Evolutionary conservation across 2,113 vertebrate species (phyloP).

Genomic region (Paracanthobrama guichenoti): DNA sequence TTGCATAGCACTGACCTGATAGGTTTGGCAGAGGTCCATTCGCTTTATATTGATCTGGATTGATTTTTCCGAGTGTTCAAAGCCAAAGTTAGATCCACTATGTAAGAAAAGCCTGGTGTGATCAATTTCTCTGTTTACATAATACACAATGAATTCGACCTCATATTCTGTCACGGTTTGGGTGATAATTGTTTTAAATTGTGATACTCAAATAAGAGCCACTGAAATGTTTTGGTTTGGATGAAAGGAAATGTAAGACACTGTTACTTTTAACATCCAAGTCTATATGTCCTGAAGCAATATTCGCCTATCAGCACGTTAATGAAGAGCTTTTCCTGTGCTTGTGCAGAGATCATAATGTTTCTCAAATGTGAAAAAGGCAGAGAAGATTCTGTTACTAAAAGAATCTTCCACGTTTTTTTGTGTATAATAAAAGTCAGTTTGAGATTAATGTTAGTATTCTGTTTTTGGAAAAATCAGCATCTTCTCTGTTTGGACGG

Average conservation of each 20-base stretch:
- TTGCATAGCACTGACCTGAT: neutral
- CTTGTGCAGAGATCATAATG: neutral
- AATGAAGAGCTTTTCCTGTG: neutral
- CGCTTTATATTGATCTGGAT: slow-evolving; percentile 25
- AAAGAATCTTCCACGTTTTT: neutral
- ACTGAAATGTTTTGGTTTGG: neutral
- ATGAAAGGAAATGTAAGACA: neutral
- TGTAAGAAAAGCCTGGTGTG: neutral
- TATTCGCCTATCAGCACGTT: neutral
- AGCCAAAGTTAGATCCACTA: neutral
- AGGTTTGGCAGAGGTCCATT: slow-evolving; percentile 16
- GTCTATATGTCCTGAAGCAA: neutral
- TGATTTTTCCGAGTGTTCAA: neutral
- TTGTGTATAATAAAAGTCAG: too few species aligned
- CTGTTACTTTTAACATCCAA: neutral
- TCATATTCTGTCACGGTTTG: neutral
- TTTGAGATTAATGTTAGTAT: too few species aligned
- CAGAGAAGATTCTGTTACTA: neutral
- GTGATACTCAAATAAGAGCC: neutral
- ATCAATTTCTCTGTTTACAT: neutral
- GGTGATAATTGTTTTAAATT: neutral
- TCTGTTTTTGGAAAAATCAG: too few species aligned
- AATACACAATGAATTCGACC: neutral
- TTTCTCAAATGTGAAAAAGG: neutral
- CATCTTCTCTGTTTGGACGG: too few species aligned